Base-by-base conservation (phyloP, 2,888 invertebrate genomes). In the Crossocerus cetratus region DNA sequence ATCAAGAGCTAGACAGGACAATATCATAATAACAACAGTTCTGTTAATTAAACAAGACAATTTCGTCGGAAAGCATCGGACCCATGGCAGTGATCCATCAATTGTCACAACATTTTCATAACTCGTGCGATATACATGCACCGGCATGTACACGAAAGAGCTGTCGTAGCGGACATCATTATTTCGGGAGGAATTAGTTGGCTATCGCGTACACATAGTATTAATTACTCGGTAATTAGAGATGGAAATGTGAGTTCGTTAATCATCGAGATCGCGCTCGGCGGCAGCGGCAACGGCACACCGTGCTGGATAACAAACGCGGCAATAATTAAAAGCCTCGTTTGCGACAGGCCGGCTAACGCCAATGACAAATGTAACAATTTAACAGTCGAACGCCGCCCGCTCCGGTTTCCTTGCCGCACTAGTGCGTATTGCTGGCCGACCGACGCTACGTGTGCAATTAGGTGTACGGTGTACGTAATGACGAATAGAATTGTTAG, bases 181-280 rank as follows among this genome's bases (percentile, higher is more conserved):
- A 72, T 68, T 72, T 61, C 58, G 42, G 45, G 59, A 49, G 63
- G 42, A 58, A 61, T 63, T 55, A 69, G 67, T 77, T 45, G 62
- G 8, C 56, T 57, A 45, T 72, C 49, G 63, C 65, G 56, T 53
- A 57, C 67, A 43, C 57, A 49, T 16, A 8, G 42, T 22, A 57
- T 64, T 72, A 68, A 78, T 72, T 61, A 62, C 42, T 13, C 4
- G 60, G 58, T 75, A 78, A 75, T 75, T 75, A 68, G 57, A 71
- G 23, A 20, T 59, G 21, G 68, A 72, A 59, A 72, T 59, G 57
- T 8, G 69, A 32, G 14, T 65, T 20, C 45, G 65, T 57, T 62
- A 72, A 74, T 64, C 67, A 72, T 63, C 49, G 18, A 11, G 18
- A 55, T 66, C 68, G 32, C 32, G 32, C 32, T 11, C 32, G 23